Evolutionary conservation across 1,140 invertebrate species (phyloP), one percentile per base, ranked within the genome.

Genomic region (Eupristina koningsbergeri): DNA sequence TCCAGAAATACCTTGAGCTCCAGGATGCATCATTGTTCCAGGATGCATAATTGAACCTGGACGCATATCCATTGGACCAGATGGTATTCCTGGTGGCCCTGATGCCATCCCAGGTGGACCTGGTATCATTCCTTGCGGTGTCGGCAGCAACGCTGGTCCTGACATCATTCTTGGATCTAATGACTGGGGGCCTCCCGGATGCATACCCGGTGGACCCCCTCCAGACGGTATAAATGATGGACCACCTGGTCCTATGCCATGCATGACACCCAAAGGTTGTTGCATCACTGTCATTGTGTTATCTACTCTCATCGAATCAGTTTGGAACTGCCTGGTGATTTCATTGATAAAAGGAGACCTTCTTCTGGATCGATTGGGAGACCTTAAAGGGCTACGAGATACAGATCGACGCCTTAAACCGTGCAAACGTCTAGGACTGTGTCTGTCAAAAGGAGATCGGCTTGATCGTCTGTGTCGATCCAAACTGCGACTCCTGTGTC

Each of bases 311-410:
- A 86, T 15, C 31, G 80, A 67, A 53, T 92, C 90, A 1, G 88
- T 87, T 39, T 87, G 86, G 13, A 93, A 84, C 34, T 91, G 90
- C 3, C 92, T 87, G 0, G 89, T 88, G 29, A 93, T 86, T 83
- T 92, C 91, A 53, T 93, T 91, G 71, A 92, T 90, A 50, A 92
- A 92, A 0, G 92, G 91, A 17, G 92, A 92, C 17, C 91, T 89
- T 71, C 90, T 91, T 26, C 91, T 87, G 36, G 71, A 29, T 0
- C 91, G 91, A 45, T 89, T 89, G 19, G 87, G 80, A 0, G 92
- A 91, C 69, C 89, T 88, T 80, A 88, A 87, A 11, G 87, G 86
- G 34, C 86, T 88, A 5, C 77, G 81, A 17, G 86, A 88, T 41
- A 88, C 76, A 84, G 89, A 89, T 29, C 90, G 88, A 64, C 90